Evolutionary conservation across 2,113 vertebrate species (phyloP).

Genomic region (Notothenia rossii): DNA sequence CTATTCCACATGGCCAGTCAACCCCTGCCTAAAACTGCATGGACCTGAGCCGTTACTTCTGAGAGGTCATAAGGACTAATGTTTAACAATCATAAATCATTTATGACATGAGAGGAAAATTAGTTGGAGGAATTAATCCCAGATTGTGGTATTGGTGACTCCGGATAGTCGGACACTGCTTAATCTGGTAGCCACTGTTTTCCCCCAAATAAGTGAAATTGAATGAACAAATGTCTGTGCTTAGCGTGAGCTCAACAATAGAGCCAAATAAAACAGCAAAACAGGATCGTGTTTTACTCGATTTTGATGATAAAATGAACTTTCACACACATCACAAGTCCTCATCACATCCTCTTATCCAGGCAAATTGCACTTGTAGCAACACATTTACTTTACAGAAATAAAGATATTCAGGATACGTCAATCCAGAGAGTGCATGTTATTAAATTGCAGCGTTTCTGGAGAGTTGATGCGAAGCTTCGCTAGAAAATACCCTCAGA

Average conservation of each 20-base stretch:
- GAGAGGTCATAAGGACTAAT: neutral
- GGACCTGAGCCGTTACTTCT: neutral
- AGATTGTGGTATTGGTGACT: conserved; percentile 8
- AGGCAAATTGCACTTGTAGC: neutral
- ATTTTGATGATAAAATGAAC: neutral
- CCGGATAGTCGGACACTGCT: neutral
- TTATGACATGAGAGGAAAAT: neutral
- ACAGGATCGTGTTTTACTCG: neutral
- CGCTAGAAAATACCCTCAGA: neutral
- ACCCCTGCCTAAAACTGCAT: neutral
- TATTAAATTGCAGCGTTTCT: neutral
- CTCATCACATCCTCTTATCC: neutral
- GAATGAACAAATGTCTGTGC: neutral
- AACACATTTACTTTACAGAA: neutral
- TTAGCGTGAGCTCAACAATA: neutral
- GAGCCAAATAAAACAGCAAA: neutral
- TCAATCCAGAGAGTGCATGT: neutral
- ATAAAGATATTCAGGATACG: neutral
- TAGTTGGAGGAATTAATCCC: neutral
- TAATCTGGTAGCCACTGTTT: neutral
- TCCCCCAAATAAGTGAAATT: neutral
- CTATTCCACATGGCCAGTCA: too few species aligned
- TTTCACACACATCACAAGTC: neutral
- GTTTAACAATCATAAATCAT: neutral
- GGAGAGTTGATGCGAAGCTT: neutral